Evolutionary conservation across 2,888 invertebrate species (phyloP), one percentile per base, ranked within the genome.

Genomic region (Panzeria rudis): DNA sequence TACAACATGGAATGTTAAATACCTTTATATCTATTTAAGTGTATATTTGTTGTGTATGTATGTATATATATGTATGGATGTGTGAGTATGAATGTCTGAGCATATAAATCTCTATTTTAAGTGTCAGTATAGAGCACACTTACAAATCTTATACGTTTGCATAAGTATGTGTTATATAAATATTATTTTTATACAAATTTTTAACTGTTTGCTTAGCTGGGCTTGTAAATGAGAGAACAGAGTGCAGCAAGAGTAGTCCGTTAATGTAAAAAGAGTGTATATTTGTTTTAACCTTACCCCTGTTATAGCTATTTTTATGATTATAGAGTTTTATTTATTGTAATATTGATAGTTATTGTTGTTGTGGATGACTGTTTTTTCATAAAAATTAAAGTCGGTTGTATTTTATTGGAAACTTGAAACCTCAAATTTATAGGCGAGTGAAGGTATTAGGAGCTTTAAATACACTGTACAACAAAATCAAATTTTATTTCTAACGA

Each of bases 51-150:
- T 50, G 72, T 61, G 47, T 62, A 9, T 56, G 17, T 64, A 56
- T 20, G 41, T 23, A 8, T n/a, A 13, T 54, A 2, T 41, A 8
- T 25, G 52, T 11, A 7, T 38, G 72, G 59, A 32, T 62, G n/a
- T 64, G n/a, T n/a, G n/a, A n/a, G n/a, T n/a, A n/a, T n/a, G n/a
- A n/a, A 17, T 56, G 62, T 29, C 29, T 38, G 29, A 76, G 59
- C 80, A 72, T 69, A 85, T 69, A 85, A 81, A 78, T 78, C 77
- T 81, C 56, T 71, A 73, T 85, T 81, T 76, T 85, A 72, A 68
- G 61, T 80, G 68, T 71, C 81, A 78, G 75, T 84, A 81, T 32
- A 52, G n/a, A 50, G 32, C 29, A 44, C 52, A 68, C 61, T 50
- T 61, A 32, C 44, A 50, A 44, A 56, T 50, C 20, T 20, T 68